These are phyloP conservation scores for Mirounga angustirostris DNA, from an alignment of 2,113 vertebrate species.

Conservation along the genomic window DNA sequence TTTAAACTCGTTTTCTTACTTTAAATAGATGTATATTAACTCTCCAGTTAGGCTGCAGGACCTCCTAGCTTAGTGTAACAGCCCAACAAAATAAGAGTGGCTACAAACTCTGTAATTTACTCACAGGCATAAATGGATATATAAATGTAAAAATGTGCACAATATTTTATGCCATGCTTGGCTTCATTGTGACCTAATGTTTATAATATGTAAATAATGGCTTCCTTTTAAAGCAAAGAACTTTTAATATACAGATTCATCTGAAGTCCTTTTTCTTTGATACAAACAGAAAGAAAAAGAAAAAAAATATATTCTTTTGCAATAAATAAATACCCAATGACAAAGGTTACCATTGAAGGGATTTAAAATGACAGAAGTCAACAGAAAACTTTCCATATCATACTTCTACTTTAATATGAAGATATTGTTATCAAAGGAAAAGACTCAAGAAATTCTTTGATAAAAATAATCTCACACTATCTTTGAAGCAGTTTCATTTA, in stretches of 20 bases:
- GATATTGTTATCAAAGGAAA: conserved; percentile 92
- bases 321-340: conserved; percentile 86
- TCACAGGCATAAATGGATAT: conserved; percentile 80
- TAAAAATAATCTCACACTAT: conserved; percentile 96
- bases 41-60: conserved; percentile 55
- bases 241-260: conserved; percentile 83
- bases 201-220: conserved; percentile 84
- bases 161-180: conserved; percentile 79
- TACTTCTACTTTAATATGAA: conserved; percentile 92
- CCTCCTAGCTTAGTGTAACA: conserved; percentile 78
- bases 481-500: conserved; percentile 96
- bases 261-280: conserved; percentile 80
- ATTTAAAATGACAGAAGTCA: conserved; percentile 90
- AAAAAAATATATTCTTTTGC: conserved; percentile 79
- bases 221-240: conserved; percentile 79
- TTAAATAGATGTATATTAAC: conserved; percentile 75
- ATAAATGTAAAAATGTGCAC: conserved; percentile 78
- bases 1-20: conserved; percentile 74
- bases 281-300: conserved; percentile 85
- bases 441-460: conserved; percentile 92
- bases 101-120: conserved; percentile 83
- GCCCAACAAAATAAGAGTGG: conserved; percentile 70
- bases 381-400: conserved; percentile 89
- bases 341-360: conserved; percentile 88
- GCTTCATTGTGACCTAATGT: conserved; percentile 82